Evolutionary conservation across 2,113 vertebrate genomes (phyloP).

Genomic region (Ivindomyrus marchei): DNA sequence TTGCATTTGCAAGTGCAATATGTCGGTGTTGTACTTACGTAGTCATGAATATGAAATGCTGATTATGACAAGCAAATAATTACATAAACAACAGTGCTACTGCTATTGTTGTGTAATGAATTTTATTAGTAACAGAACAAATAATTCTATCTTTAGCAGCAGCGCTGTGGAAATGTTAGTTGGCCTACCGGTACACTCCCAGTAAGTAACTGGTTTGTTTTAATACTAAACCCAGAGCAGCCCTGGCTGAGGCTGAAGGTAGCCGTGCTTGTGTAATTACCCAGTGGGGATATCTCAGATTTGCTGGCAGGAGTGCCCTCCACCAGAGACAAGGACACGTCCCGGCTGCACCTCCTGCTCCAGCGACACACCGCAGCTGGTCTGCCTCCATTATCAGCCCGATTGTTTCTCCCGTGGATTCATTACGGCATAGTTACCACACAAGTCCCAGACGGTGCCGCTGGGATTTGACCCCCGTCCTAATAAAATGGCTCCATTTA

Average conservation of each 20-base stretch:
- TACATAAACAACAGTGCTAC: background rate
- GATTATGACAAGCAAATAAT: background rate
- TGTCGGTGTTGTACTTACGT: background rate
- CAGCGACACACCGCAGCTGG: background rate
- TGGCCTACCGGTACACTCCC: background rate
- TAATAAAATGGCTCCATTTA: constrained; percentile 6
- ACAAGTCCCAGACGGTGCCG: background rate
- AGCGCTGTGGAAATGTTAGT: background rate
- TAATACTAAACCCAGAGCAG: background rate
- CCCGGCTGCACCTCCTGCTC: constrained; percentile 9
- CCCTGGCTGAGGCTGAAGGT: background rate
- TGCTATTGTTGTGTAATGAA: background rate
- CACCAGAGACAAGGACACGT: constrained; percentile 17
- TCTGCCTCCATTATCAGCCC: constrained; percentile 2
- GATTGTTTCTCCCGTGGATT: constrained; percentile 18
- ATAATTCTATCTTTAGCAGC: background rate
- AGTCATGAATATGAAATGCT: background rate
- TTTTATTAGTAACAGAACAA: background rate
- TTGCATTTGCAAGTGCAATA: background rate
- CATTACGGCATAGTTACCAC: constrained; percentile 11
- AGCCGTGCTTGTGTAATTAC: constrained; percentile 12
- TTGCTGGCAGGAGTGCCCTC: constrained; percentile 23
- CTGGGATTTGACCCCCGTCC: constrained; percentile 13
- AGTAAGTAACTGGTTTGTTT: background rate
- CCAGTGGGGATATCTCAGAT: constrained; percentile 16